Evolutionary conservation across 2,888 invertebrate species (phyloP), one percentile per base, ranked within the genome.

Genomic region (Leucoptera coffeella): DNA sequence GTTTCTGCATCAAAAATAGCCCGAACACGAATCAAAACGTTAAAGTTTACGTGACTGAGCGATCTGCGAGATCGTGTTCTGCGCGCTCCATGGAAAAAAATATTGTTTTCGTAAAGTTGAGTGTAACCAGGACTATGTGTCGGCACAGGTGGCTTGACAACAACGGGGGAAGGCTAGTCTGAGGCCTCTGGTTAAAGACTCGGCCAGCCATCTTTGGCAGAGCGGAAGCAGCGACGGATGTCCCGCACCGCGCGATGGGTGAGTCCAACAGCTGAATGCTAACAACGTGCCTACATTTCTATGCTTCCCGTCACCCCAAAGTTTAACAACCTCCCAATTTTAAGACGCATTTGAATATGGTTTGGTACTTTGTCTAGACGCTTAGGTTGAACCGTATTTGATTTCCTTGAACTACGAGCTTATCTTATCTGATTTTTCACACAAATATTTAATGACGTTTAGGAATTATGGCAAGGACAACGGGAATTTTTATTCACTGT

Each of bases 291-390:
- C 51, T 55, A 57, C 58, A 61, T 56, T 65, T 56, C 64, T 65
- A 65, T 65, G 57, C 65, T 53, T 38, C 40, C 55, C 57, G 50
- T 65, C 49, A 47, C 43, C 61, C 56, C 50, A 62, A 67, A 69
- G 67, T 65, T 69, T 65, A 62, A 61, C 64, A 67, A 65, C 67
- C 60, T 64, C n/a, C n/a, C n/a, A n/a, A n/a, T n/a, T n/a, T n/a
- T n/a, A n/a, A n/a, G n/a, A n/a, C n/a, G n/a, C n/a, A n/a, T n/a
- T n/a, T n/a, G n/a, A n/a, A n/a, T n/a, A n/a, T n/a, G n/a, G n/a
- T n/a, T n/a, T n/a, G n/a, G n/a, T n/a, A n/a, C n/a, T n/a, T n/a
- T n/a, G n/a, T n/a, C n/a, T n/a, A n/a, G n/a, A n/a, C n/a, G n/a
- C n/a, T n/a, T n/a, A n/a, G n/a, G n/a, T n/a, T n/a, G n/a, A n/a